Conservation (phyloP, 2,797 vertebrate genomes). For the Liasis olivaceus region DNA sequence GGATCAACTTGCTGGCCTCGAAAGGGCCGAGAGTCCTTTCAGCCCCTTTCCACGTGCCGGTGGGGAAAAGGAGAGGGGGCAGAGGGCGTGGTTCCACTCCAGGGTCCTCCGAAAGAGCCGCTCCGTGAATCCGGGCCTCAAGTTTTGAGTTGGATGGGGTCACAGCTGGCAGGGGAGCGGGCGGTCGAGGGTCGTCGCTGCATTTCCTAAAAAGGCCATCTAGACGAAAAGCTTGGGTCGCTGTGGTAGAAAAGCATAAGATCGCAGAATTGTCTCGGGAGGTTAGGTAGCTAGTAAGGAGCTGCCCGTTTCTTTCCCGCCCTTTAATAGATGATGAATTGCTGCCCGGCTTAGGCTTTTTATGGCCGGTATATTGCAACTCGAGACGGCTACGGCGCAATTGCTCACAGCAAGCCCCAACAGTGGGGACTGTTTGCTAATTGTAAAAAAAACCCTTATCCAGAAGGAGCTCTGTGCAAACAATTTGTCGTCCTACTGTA, state of each 20-base stretch:
- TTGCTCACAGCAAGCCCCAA: slow-evolving; percentile 71
- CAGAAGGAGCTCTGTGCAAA: slow-evolving; percentile 76
- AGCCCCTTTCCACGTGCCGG: neutral
- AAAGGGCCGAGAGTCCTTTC: neutral
- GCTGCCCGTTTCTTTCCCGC: slow-evolving; percentile 51
- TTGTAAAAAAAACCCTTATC: slow-evolving; percentile 73
- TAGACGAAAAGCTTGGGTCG: slow-evolving; percentile 22
- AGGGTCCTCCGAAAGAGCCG: neutral
- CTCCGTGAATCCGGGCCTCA: neutral
- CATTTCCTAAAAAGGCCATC: slow-evolving; percentile 51
- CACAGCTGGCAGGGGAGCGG: neutral
- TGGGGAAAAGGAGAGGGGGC: too few species aligned
- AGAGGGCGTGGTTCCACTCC: neutral
- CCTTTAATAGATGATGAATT: slow-evolving; percentile 83
- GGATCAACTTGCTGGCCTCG: neutral
- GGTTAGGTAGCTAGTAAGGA: slow-evolving; percentile 48
- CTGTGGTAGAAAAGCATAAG: neutral
- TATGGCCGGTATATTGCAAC: slow-evolving; percentile 75
- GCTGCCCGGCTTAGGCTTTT: slow-evolving; percentile 75
- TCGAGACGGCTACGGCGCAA: slow-evolving; percentile 58
- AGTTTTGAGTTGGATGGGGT: neutral
- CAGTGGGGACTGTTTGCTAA: slow-evolving; percentile 76
- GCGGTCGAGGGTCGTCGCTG: neutral
- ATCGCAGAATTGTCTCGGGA: slow-evolving; percentile 31
- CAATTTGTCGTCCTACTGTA: slow-evolving; percentile 72